Conservation (phyloP, 2,113 vertebrate species). For the Dipodomys stephensi region DNA sequence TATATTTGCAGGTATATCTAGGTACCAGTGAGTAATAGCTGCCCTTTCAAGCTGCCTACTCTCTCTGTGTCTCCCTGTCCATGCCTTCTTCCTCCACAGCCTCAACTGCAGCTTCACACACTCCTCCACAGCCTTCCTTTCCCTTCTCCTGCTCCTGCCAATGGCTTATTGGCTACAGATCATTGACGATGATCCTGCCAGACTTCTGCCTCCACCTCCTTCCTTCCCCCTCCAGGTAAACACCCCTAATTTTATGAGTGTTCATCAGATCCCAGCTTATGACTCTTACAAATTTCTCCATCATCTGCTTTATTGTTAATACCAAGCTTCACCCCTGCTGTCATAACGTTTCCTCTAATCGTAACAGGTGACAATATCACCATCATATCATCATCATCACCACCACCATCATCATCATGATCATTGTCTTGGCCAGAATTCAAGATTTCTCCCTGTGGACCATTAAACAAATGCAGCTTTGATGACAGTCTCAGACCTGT, state of each 20-base stretch:
- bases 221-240: neutral
- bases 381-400: no score
- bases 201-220: no score
- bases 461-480: neutral
- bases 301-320: neutral
- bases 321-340: neutral
- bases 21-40: no score
- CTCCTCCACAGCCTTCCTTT: neutral
- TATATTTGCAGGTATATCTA: no score
- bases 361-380: no score
- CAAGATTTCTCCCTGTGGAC: neutral
- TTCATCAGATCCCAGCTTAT: neutral
- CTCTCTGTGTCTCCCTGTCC: neutral
- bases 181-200: neutral
- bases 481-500: neutral
- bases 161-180: neutral
- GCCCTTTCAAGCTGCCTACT: fast-evolving
- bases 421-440: neutral
- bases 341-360: no score
- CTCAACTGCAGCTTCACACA: fast-evolving
- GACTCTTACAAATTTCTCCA: neutral
- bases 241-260: neutral
- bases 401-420: no score
- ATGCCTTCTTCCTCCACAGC: no score
- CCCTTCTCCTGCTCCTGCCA: neutral